These are phyloP conservation scores for Aplodontia rufa DNA, from an alignment of 2,113 vertebrate species.

Conservation along the genomic window DNA sequence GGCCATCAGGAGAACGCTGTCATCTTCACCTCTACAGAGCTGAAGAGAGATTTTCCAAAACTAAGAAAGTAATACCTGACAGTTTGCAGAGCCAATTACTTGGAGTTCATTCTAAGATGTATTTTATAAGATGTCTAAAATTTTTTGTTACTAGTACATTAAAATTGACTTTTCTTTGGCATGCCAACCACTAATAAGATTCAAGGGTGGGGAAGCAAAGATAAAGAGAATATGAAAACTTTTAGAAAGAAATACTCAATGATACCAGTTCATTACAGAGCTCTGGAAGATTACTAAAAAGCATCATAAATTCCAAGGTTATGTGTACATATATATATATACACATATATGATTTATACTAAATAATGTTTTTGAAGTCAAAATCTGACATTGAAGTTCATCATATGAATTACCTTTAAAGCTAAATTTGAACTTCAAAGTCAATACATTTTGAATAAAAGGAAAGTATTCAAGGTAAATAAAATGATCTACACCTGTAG, in stretches of 20 bases:
- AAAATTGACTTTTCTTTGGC: slow-evolving; percentile 26
- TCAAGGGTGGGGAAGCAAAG: not conserved
- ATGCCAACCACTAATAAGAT: not conserved
- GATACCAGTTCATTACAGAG: not conserved
- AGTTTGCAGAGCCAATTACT: slow-evolving; percentile 1
- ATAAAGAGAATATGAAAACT: not conserved
- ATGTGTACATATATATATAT: too few species aligned
- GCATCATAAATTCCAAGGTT: not conserved
- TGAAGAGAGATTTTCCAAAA: not conserved
- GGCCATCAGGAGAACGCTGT: not conserved
- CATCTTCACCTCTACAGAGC: not conserved
- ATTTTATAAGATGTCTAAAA: not conserved
- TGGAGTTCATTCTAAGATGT: slow-evolving; percentile 33
- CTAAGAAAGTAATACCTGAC: slow-evolving; percentile 8
- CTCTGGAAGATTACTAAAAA: not conserved
- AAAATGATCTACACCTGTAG: not conserved
- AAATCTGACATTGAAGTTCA: not conserved
- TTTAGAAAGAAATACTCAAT: not conserved
- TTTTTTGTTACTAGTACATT: not conserved
- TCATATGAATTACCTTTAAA: not conserved
- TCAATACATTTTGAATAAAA: slow-evolving; percentile 38
- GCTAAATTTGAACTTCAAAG: not conserved
- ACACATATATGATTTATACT: not conserved
- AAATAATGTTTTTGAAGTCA: not conserved
- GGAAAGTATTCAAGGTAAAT: not conserved